Conservation (phyloP, 2,888 invertebrate species). For the Hydrotaea cyrtoneurina region DNA sequence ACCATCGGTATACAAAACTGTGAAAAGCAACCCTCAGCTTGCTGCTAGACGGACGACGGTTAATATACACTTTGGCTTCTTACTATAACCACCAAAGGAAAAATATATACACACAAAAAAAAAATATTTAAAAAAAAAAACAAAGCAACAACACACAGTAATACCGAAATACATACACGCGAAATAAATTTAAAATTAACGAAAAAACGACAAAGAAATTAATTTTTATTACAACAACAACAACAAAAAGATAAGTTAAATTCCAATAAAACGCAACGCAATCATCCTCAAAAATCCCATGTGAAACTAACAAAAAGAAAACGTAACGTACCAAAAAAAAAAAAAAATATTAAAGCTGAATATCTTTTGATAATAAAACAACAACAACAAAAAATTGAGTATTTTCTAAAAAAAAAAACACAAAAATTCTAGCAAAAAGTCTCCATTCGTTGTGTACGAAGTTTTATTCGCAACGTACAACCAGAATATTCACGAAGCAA, state of each 20-base stretch:
- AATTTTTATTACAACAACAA: neutral
- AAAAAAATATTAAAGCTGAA: constrained; percentile 65
- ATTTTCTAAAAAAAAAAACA: neutral
- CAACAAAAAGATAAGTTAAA: neutral
- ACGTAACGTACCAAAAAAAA: constrained; percentile 37
- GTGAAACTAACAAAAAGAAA: neutral
- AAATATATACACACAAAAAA: constrained; percentile 64
- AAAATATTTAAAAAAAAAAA: constrained; percentile 4
- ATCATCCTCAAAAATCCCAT: neutral
- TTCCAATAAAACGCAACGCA: neutral
- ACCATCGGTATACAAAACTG: constrained; percentile 64
- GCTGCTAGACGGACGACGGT: constrained; percentile 72
- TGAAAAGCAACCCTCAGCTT: constrained; percentile 78
- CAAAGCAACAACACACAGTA: constrained; percentile 37
- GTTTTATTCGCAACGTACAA: constrained; percentile 40
- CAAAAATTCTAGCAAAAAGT: neutral
- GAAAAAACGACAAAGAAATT: neutral
- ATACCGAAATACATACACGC: constrained; percentile 37
- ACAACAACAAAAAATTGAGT: constrained; percentile 37
- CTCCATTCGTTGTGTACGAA: neutral
- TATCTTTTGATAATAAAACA: constrained; percentile 11
- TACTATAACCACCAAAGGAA: constrained; percentile 78
- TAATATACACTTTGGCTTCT: constrained; percentile 81
- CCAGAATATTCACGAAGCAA: constrained; percentile 57
- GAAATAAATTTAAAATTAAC: neutral